Conservation (phyloP, 2,888 invertebrate genomes). For the Drosophila antonietae region DNA sequence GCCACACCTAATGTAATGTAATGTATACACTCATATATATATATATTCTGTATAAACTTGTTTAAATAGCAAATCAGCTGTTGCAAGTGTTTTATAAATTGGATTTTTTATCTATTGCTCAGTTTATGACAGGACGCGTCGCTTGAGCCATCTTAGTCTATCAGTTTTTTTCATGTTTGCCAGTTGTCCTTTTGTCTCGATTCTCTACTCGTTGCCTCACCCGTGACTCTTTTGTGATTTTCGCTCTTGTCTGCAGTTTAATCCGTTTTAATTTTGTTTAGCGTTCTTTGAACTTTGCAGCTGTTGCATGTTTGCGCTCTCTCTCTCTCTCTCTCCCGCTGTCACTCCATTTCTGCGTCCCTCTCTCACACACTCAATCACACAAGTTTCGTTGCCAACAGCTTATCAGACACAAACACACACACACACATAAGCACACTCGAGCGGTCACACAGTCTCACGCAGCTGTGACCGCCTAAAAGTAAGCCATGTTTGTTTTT, state of each 20-base stretch:
- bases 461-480: slow-evolving; percentile 49
- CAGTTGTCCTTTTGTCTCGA: no score
- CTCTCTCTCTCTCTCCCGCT: neutral
- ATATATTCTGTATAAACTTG: neutral
- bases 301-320: slow-evolving; percentile 12
- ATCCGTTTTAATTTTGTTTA: slow-evolving; percentile 60
- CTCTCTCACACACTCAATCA: neutral
- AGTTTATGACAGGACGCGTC: slow-evolving; percentile 30
- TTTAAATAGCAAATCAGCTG: slow-evolving; percentile 12
- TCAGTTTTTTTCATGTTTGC: neutral
- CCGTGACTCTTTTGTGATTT: neutral
- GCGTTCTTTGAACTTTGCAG: slow-evolving; percentile 72
- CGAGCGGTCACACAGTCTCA: slow-evolving; percentile 12
- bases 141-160: slow-evolving; percentile 1
- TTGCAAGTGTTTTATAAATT: slow-evolving; percentile 41
- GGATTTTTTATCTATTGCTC: slow-evolving; percentile 28
- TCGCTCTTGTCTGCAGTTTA: slow-evolving; percentile 27
- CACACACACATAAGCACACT: slow-evolving; percentile 16
- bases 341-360: neutral
- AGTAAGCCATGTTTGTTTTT: slow-evolving; percentile 73
- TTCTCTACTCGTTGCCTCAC: neutral
- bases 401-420: slow-evolving; percentile 19
- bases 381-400: slow-evolving; percentile 24
- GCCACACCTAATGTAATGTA: neutral
- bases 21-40: no score